Evolutionary conservation across 2,113 vertebrate genomes (phyloP).

Genomic region (Eleginops maclovinus): DNA sequence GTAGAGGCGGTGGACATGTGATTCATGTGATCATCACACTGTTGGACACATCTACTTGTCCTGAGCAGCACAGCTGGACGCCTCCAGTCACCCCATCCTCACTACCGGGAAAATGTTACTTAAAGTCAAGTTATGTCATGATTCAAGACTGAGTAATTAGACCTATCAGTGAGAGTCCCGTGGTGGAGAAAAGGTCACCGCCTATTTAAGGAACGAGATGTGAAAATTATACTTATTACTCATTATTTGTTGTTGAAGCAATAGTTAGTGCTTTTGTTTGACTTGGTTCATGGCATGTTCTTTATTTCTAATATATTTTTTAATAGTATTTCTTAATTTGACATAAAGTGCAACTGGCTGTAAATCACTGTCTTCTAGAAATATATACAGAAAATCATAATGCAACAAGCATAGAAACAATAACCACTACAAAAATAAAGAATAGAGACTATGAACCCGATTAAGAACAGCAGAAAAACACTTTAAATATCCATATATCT

Average conservation of each 20-base stretch:
- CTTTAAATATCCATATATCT: too few relatives aligned
- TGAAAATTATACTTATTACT: neutral
- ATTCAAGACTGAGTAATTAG: conserved; percentile 58
- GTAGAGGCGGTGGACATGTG: neutral
- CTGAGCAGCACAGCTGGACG: conserved; percentile 53
- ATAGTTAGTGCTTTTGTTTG: neutral
- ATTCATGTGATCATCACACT: neutral
- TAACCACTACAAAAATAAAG: too few relatives aligned
- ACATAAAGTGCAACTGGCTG: too few relatives aligned
- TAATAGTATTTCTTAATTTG: too few relatives aligned
- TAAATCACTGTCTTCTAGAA: too few relatives aligned
- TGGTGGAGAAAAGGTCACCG: conserved; percentile 20
- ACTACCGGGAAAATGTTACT: conserved; percentile 60
- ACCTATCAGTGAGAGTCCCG: conserved; percentile 34
- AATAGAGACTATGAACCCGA: too few relatives aligned
- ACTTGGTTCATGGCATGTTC: neutral
- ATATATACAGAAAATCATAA: too few relatives aligned
- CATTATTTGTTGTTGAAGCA: too few relatives aligned
- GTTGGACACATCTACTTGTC: neutral
- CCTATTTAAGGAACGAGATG: neutral
- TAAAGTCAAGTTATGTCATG: conserved; percentile 35
- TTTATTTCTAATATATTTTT: too few relatives aligned
- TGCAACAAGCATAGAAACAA: too few relatives aligned
- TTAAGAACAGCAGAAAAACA: too few relatives aligned
- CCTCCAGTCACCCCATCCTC: conserved; percentile 22